These are phyloP conservation scores for Galerucella calmariensis DNA, from an alignment of 2,888 invertebrate species.

Conservation along the genomic window DNA sequence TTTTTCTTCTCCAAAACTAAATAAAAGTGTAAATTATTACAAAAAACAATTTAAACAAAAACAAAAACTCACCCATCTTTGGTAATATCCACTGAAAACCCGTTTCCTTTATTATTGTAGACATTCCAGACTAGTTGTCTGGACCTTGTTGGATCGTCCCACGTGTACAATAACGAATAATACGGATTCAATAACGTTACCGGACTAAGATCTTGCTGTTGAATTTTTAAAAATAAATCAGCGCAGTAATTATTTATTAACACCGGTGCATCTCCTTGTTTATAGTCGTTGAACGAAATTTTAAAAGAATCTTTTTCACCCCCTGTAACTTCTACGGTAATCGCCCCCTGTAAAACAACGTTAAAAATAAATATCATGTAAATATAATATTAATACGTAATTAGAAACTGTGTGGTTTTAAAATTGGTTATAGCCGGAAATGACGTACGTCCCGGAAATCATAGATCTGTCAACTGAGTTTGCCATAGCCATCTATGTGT, in stretches of 20 bases:
- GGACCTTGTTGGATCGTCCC: slow-evolving; percentile 84
- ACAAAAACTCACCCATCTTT: slow-evolving; percentile 70
- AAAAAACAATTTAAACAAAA: neutral
- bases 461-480: no score
- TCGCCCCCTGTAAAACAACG: slow-evolving; percentile 69
- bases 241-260: slow-evolving; percentile 86
- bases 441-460: no score
- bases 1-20: slow-evolving; percentile 76
- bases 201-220: slow-evolving; percentile 72
- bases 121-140: slow-evolving; percentile 83
- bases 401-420: neutral
- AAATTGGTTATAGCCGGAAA: no score
- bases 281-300: slow-evolving; percentile 80
- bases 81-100: slow-evolving; percentile 77
- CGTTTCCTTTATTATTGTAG: slow-evolving; percentile 81
- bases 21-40: slow-evolving; percentile 34
- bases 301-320: slow-evolving; percentile 79
- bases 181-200: slow-evolving; percentile 82
- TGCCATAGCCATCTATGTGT: no score
- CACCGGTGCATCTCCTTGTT: slow-evolving; percentile 82
- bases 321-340: slow-evolving; percentile 78
- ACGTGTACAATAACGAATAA: slow-evolving; percentile 82
- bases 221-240: slow-evolving; percentile 82
- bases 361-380: neutral
- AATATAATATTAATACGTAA: slow-evolving; percentile 7